Conservation (phyloP, 1,140 invertebrate species). For the Antheraea pernyi region DNA sequence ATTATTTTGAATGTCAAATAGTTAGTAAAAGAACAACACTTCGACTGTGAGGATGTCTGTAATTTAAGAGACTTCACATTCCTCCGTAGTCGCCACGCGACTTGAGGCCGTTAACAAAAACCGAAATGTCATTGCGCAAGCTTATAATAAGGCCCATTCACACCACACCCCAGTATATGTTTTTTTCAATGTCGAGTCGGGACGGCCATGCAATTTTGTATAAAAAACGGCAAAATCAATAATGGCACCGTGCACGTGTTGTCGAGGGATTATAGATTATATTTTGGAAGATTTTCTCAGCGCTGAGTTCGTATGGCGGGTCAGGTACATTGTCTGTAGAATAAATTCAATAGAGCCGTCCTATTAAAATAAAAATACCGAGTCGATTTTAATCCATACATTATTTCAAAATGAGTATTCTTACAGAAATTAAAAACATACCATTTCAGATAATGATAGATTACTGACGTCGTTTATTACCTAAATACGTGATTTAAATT, state of each 20-base stretch:
- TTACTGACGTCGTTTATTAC: no score
- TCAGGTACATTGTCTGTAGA: conserved; percentile 49
- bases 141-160: conserved; percentile 75
- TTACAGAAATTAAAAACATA: no score
- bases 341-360: conserved; percentile 36
- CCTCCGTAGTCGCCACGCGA: conserved; percentile 44
- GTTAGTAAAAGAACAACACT: not conserved
- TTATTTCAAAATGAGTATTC: no score
- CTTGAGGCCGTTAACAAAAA: conserved; percentile 48
- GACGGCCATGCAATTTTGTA: conserved; percentile 69
- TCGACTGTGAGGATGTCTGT: conserved; percentile 13
- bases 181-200: conserved; percentile 70
- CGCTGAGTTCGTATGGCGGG: conserved; percentile 48
- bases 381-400: no score
- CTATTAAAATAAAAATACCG: no score
- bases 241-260: conserved; percentile 75
- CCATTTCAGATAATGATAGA: no score
- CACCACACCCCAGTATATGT: conserved; percentile 49
- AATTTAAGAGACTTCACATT: conserved; percentile 37
- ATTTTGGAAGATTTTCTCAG: conserved; percentile 74
- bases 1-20: not conserved
- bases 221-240: conserved; percentile 78
- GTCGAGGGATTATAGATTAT: conserved; percentile 75
- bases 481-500: no score
- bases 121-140: conserved; percentile 71